Conservation (phyloP, 2,797 vertebrate genomes). For the Podarcis lilfordi region DNA sequence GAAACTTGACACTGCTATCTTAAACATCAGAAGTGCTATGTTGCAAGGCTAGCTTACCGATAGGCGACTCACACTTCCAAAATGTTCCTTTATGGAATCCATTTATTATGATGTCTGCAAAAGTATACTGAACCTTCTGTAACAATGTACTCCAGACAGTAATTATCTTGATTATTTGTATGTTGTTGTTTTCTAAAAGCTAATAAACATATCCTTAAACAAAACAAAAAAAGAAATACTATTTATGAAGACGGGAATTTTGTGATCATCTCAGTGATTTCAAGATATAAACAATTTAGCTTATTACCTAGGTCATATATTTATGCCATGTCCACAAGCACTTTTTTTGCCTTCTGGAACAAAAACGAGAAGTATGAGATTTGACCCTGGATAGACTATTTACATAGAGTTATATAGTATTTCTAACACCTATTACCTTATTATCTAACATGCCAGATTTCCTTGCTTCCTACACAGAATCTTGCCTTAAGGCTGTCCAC, state of each 20-base stretch:
- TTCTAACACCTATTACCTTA: not conserved
- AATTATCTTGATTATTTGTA: too few relatives aligned
- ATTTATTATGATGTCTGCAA: too few relatives aligned
- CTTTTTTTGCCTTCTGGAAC: not conserved
- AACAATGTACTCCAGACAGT: too few relatives aligned
- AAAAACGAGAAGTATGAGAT: not conserved
- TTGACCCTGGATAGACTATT: not conserved
- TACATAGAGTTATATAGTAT: not conserved
- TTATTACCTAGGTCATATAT: not conserved
- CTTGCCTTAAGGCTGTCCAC: not conserved
- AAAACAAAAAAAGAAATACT: too few relatives aligned
- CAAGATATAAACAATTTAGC: not conserved
- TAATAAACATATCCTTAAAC: too few relatives aligned
- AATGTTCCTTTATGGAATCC: too few relatives aligned
- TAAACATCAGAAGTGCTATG: too few relatives aligned
- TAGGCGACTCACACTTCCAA: too few relatives aligned
- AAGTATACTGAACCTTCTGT: too few relatives aligned
- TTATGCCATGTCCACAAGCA: not conserved
- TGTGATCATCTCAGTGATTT: not conserved
- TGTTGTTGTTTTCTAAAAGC: too few relatives aligned
- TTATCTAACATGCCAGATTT: not conserved
- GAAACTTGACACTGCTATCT: not conserved
- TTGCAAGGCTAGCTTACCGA: too few relatives aligned
- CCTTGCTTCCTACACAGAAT: not conserved
- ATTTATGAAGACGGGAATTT: not conserved